Percentiles rank a stretch among this genome's conserved stretches.
Conservation (phyloP, 1,140 invertebrate genomes). For the Galleria mellonella region DNA sequence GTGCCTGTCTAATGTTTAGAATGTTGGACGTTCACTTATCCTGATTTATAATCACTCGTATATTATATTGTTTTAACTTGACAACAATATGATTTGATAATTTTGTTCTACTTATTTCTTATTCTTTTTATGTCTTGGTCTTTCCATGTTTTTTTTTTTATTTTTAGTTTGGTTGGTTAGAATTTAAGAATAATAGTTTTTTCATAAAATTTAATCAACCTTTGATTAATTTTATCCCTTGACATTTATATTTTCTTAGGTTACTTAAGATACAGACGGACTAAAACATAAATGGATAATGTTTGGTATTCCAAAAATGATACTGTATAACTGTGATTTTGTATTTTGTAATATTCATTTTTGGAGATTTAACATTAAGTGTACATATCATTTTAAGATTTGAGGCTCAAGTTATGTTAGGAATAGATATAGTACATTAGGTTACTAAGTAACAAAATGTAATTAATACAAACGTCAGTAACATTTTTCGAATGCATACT, state of each 20-base stretch:
- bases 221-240: constrained; percentile 37
- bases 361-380: constrained; percentile 12
- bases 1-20: constrained; percentile 11
- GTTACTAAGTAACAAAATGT: constrained; percentile 17
- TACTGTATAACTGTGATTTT: constrained; percentile 8
- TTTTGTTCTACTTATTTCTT: constrained; percentile 15
- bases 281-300: constrained; percentile 14
- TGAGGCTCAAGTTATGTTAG: constrained; percentile 37
- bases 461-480: constrained; percentile 32
- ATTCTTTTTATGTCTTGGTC: constrained; percentile 13
- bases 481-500: constrained; percentile 60
- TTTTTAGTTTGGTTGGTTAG: constrained; percentile 10
- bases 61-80: constrained; percentile 2
- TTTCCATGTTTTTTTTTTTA: constrained; percentile 11
- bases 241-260: constrained; percentile 35
- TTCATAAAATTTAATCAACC: constrained; percentile 26
- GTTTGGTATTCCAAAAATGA: constrained; percentile 6
- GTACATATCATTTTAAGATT: constrained; percentile 41
- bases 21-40: not conserved
- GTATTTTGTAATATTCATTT: constrained; percentile 9
- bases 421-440: constrained; percentile 26
- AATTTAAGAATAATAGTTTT: constrained; percentile 14
- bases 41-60: constrained; percentile 4
- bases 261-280: constrained; percentile 18
- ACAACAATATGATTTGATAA: constrained; percentile 13